A percentile compares a stretch with the other conserved stretches of the same genome.
These are phyloP conservation scores for Megaceryle torquata DNA, from an alignment of 2,113 vertebrate genomes.

Conservation along the genomic window DNA sequence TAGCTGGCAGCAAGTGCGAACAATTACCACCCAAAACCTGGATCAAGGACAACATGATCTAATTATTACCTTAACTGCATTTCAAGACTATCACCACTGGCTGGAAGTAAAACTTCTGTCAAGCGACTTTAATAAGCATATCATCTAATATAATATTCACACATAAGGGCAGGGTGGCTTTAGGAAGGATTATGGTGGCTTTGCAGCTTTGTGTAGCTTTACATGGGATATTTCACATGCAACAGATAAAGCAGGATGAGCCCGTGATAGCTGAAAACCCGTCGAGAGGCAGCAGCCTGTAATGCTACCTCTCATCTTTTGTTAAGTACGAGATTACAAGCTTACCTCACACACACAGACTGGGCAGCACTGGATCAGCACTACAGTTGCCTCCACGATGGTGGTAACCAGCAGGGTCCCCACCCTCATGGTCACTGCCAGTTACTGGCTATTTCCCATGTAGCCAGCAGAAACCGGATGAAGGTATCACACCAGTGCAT, in stretches of 20 bases:
- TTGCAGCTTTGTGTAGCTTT: slow-evolving; percentile 62
- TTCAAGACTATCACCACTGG: background rate
- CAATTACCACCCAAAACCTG: background rate
- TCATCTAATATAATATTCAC: background rate
- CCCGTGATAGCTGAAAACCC: background rate
- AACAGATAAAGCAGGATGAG: slow-evolving; percentile 34
- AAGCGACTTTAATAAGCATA: slow-evolving; percentile 60
- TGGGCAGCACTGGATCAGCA: fast-evolving
- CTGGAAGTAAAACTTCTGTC: slow-evolving; percentile 10
- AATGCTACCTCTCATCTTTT: background rate
- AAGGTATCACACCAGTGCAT: background rate
- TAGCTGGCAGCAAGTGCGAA: background rate
- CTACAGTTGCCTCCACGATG: background rate
- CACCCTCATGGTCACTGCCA: background rate
- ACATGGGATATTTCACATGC: slow-evolving; percentile 31
- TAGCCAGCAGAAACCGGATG: background rate
- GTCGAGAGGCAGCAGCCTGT: fast-evolving
- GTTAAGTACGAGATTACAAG: background rate
- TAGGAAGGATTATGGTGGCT: slow-evolving; percentile 44
- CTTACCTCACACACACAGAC: background rate
- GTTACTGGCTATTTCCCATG: background rate
- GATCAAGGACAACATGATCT: background rate
- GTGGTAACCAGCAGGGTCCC: background rate
- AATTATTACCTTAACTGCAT: slow-evolving; percentile 4
- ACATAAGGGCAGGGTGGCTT: slow-evolving; percentile 16